Conservation (phyloP, 2,888 invertebrate species). For the Eurytoma adleriae region DNA sequence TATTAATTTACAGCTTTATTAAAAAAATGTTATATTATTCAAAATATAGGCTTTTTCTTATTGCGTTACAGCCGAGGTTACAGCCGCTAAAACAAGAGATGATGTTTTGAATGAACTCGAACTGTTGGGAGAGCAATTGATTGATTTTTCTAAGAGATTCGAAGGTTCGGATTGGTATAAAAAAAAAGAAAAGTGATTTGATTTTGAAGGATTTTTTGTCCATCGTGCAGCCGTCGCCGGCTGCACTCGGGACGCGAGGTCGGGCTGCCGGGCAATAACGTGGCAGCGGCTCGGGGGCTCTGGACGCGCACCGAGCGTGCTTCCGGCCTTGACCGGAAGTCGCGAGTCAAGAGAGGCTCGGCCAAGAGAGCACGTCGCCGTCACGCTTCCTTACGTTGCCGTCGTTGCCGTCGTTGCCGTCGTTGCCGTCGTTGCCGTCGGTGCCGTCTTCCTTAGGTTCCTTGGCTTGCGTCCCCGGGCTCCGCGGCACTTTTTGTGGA, state of each 20-base stretch:
- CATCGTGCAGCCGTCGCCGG: not conserved
- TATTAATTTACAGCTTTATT: too few relatives aligned
- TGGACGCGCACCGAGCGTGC: constrained; percentile 73
- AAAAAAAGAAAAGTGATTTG: constrained; percentile 8
- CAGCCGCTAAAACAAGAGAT: too few relatives aligned
- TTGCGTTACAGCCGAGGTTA: too few relatives aligned
- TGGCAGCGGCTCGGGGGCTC: constrained; percentile 61
- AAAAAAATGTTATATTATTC: too few relatives aligned
- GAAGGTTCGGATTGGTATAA: too few relatives aligned
- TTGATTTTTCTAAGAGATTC: too few relatives aligned
- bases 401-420: too few relatives aligned
- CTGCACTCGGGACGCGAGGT: not conserved
- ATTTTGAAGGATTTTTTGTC: constrained; percentile 55
- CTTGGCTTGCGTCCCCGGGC: not conserved
- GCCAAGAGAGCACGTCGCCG: constrained; percentile 68
- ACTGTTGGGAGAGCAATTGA: too few relatives aligned
- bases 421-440: too few relatives aligned
- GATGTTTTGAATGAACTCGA: too few relatives aligned
- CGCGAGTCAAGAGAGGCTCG: constrained; percentile 74
- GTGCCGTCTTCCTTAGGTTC: constrained; percentile 3
- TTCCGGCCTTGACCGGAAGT: constrained; percentile 76
- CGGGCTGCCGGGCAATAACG: not conserved
- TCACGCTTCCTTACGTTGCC: constrained; percentile 74
- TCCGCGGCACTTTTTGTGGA: too few relatives aligned
- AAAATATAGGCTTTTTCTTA: too few relatives aligned